Conservation (phyloP, 2,888 invertebrate species). For the Halictus quadricinctus region DNA sequence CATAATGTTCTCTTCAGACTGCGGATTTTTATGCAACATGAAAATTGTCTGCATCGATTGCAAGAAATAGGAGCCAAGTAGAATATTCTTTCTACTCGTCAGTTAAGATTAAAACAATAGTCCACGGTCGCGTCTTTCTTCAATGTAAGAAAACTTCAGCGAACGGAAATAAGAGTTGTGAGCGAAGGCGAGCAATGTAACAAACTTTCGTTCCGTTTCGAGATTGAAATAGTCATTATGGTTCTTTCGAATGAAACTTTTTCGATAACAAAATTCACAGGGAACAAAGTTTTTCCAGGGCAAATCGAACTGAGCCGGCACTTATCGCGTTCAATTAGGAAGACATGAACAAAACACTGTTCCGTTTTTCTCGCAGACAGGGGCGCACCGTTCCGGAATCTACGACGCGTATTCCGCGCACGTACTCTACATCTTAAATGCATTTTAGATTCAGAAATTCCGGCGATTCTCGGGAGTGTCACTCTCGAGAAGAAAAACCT, state of each 20-base stretch:
- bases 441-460: conserved; percentile 9
- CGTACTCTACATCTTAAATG: background rate
- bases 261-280: background rate
- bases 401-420: background rate
- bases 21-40: no score
- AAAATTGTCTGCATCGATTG: no score
- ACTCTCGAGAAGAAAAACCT: conserved; percentile 19
- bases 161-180: background rate
- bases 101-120: background rate
- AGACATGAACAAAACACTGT: background rate
- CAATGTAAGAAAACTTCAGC: background rate
- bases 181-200: background rate
- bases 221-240: background rate
- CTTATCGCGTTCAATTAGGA: conserved; percentile 1
- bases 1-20: no score
- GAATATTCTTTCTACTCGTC: background rate
- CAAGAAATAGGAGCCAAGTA: no score
- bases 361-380: background rate
- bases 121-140: background rate
- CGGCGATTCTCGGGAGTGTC: conserved; percentile 3
- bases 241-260: background rate
- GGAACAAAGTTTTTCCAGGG: background rate
- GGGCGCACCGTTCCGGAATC: background rate
- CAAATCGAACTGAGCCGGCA: background rate
- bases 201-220: no score